Percentiles rank a stretch among this genome's conserved stretches.
Evolutionary conservation across 2,113 vertebrate genomes (phyloP).

Genomic region (Leptodactylus fuscus): DNA sequence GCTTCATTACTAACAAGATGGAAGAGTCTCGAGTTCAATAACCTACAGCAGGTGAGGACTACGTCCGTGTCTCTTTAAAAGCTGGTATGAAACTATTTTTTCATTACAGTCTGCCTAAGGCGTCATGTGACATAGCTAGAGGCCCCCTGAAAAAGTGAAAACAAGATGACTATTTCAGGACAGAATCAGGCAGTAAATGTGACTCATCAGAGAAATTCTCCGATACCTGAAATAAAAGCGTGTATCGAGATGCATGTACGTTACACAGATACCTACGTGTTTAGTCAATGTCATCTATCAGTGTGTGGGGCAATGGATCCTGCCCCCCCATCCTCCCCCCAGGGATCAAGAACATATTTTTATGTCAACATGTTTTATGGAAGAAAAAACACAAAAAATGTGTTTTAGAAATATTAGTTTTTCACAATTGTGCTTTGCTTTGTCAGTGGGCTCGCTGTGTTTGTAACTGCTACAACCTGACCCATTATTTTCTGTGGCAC

Average conservation of each 20-base stretch:
- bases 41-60: not conserved
- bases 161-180: not conserved
- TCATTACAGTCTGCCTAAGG: not conserved
- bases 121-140: not conserved
- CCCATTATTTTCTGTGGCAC: no score
- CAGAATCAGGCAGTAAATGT: not conserved
- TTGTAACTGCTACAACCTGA: no score
- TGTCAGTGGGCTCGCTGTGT: no score
- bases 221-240: not conserved
- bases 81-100: not conserved
- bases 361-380: conserved; percentile 1
- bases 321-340: not conserved
- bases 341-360: conserved; percentile 1
- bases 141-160: not conserved
- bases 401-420: not conserved
- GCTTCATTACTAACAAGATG: not conserved
- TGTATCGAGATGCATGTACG: not conserved
- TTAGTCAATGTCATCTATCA: conserved; percentile 16
- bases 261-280: conserved; percentile 1
- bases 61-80: not conserved
- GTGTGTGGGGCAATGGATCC: not conserved
- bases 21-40: not conserved
- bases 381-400: conserved; percentile 16
- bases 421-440: no score
- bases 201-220: conserved; percentile 33